phyloP scores from a whole-genome alignment of 2,888 invertebrate species.

The Xanthia togata region DNA sequence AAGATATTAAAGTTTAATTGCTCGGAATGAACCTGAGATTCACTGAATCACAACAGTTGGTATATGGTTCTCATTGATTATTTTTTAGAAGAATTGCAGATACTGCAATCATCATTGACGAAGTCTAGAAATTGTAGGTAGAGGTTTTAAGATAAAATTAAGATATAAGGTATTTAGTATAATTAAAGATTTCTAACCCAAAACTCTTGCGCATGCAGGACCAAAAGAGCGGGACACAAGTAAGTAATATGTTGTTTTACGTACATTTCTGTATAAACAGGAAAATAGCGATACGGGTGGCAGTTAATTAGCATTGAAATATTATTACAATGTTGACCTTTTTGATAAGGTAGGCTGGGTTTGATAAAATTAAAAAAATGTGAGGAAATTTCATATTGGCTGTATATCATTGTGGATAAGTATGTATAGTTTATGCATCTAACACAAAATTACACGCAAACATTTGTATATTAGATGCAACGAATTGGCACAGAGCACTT shows the following conservation, averaged over 20 bases:
- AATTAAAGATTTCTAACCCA: constrained; percentile 41
- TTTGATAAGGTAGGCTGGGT: constrained; percentile 37
- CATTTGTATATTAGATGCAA: constrained; percentile 52
- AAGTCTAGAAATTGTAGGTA: neutral
- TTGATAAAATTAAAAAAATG: neutral
- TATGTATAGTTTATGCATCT: constrained; percentile 19
- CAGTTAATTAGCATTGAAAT: constrained; percentile 47
- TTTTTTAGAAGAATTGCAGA: neutral
- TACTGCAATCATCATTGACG: neutral
- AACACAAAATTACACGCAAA: constrained; percentile 45
- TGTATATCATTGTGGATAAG: neutral
- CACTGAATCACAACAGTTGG: neutral
- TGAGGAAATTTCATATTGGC: neutral
- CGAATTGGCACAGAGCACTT: constrained; percentile 64
- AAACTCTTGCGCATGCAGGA: constrained; percentile 88
- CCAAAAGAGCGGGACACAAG: constrained; percentile 94
- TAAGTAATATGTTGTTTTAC: constrained; percentile 87
- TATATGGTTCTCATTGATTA: neutral
- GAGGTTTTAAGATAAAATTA: neutral
- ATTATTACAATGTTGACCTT: constrained; percentile 23
- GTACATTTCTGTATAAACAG: constrained; percentile 50
- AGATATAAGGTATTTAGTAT: constrained; percentile 10
- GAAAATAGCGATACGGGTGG: constrained; percentile 54
- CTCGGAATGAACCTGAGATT: neutral
- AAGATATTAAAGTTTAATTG: neutral